phyloP scores from a whole-genome alignment of 2,888 invertebrate species.

The Spodoptera exigua region DNA sequence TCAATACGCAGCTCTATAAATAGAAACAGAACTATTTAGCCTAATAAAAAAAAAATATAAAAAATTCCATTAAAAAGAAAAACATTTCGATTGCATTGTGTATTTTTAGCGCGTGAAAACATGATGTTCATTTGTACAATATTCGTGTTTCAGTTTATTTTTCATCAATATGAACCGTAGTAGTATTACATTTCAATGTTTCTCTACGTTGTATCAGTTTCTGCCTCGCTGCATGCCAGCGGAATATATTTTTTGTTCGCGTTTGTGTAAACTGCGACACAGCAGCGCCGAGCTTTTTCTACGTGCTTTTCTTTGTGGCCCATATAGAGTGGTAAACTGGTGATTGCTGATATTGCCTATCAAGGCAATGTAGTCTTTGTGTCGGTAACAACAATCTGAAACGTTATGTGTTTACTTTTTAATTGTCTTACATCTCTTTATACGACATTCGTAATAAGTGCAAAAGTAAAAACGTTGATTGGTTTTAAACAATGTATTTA shows the following conservation, averaged over 20 bases:
- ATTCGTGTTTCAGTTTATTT: constrained; percentile 35
- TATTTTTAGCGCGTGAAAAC: constrained; percentile 8
- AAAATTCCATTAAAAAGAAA: constrained; percentile 4
- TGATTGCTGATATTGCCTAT: constrained; percentile 62
- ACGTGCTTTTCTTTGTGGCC: constrained; percentile 67
- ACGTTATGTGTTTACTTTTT: constrained; percentile 1
- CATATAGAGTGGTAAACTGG: constrained; percentile 57
- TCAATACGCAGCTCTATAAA: constrained; percentile 47
- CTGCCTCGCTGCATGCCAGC: constrained; percentile 42
- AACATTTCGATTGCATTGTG: constrained; percentile 6
- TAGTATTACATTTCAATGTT: constrained; percentile 67
- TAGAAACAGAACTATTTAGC: constrained; percentile 27
- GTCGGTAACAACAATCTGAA: constrained; percentile 7
- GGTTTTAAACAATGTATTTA: too few relatives aligned
- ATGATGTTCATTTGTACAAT: constrained; percentile 6
- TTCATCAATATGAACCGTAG: constrained; percentile 53
- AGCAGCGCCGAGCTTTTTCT: constrained; percentile 66
- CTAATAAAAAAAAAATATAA: not conserved
- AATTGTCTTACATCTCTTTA: too few relatives aligned
- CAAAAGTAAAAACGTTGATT: too few relatives aligned
- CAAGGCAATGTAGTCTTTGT: constrained; percentile 19
- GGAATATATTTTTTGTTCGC: constrained; percentile 61
- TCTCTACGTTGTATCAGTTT: constrained; percentile 68
- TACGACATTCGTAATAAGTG: too few relatives aligned
- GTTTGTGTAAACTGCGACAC: constrained; percentile 65